A percentile compares a stretch with the other conserved stretches of the same genome.
These are phyloP conservation scores for Lacanobia oleracea DNA, from an alignment of 2,888 invertebrate species.

Conservation along the genomic window DNA sequence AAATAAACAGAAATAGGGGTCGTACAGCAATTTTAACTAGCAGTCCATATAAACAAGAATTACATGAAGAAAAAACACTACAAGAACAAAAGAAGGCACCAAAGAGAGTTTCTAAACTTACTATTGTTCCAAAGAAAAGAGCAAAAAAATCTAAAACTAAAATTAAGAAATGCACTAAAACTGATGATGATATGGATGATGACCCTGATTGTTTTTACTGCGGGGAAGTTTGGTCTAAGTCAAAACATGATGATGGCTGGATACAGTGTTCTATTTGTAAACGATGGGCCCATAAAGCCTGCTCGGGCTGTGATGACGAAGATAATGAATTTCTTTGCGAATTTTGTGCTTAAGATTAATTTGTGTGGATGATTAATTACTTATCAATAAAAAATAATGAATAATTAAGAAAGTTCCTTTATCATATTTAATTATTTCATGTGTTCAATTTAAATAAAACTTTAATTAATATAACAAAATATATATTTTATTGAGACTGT, in stretches of 20 bases:
- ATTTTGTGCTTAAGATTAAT: conserved; percentile 23
- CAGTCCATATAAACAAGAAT: conserved; percentile 33
- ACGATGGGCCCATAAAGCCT: conserved; percentile 39
- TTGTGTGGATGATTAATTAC: conserved; percentile 7
- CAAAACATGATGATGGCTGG: conserved; percentile 44
- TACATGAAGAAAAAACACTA: conserved; percentile 1
- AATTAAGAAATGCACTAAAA: conserved; percentile 29
- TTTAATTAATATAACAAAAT: conserved; percentile 17
- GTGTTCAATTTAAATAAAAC: conserved; percentile 21
- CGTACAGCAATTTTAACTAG: conserved; percentile 39
- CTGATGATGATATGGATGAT: conserved; percentile 36
- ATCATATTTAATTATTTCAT: conserved; percentile 12
- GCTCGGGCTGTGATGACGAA: conserved; percentile 26
- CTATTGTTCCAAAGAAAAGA: conserved; percentile 22
- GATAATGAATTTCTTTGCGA: conserved; percentile 19
- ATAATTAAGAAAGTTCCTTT: conserved; percentile 21
- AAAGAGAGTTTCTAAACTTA: conserved; percentile 33
- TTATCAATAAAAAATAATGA: conserved; percentile 4
- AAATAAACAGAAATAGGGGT: conserved; percentile 33
- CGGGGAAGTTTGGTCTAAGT: conserved; percentile 38
- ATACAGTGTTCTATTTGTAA: conserved; percentile 38
- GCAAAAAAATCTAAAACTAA: conserved; percentile 23
- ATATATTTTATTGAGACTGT: conserved; percentile 26
- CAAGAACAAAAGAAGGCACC: conserved; percentile 30
- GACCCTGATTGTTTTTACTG: conserved; percentile 42